These are phyloP conservation scores for Strongylocentrotus purpuratus DNA, from an alignment of 35 echinoderm and acorn worm species.

Conservation along the genomic window DNA sequence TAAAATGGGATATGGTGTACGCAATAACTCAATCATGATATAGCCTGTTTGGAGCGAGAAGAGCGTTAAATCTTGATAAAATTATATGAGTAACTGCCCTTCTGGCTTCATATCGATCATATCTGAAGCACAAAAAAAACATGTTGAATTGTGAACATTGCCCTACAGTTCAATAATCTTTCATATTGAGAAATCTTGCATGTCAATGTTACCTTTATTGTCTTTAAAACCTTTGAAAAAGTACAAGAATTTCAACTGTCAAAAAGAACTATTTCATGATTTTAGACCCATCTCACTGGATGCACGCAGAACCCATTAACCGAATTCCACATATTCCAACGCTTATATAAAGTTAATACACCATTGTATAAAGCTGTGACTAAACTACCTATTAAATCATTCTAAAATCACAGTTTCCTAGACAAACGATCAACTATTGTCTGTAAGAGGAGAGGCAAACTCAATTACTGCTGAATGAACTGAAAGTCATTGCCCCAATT, in stretches of 20 bases:
- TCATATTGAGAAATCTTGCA: neutral
- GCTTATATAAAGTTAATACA: neutral
- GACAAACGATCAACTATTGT: neutral
- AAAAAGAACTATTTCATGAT: neutral
- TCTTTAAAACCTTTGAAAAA: neutral
- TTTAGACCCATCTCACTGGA: neutral
- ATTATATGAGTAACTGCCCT: too few species aligned
- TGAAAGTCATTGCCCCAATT: neutral
- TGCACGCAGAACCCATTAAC: neutral
- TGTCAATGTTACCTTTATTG: neutral
- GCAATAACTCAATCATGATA: too few species aligned
- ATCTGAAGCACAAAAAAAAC: too few species aligned
- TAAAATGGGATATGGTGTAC: too few species aligned
- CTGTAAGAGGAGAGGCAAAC: neutral
- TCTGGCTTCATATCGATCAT: too few species aligned
- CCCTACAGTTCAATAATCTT: too few species aligned
- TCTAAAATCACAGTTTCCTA: neutral
- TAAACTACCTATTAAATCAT: neutral
- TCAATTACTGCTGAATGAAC: neutral
- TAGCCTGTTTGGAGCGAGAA: too few species aligned
- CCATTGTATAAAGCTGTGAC: neutral
- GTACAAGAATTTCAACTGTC: neutral
- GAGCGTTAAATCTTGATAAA: too few species aligned
- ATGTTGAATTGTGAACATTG: too few species aligned
- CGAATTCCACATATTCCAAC: neutral